Evolutionary conservation across 2,113 vertebrate species (phyloP).

Genomic region (Notothenia coriiceps): DNA sequence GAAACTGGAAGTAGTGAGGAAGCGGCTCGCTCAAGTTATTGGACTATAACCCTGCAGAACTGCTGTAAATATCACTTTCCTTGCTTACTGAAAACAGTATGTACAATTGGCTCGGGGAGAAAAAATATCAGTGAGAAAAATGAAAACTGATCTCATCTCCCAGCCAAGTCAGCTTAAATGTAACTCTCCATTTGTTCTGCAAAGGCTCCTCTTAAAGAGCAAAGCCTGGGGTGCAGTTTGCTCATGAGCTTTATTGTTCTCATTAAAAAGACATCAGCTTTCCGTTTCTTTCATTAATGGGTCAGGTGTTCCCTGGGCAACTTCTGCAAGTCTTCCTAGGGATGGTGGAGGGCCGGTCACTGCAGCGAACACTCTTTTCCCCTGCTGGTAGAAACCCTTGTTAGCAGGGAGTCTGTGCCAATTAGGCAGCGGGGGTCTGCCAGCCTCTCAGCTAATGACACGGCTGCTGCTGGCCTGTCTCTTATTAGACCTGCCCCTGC

Average conservation of each 20-base stretch:
- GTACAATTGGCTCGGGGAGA: conserved; percentile 16
- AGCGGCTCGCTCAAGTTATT: conserved; percentile 44
- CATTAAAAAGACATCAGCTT: conserved; percentile 77
- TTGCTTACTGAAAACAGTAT: conserved; percentile 43
- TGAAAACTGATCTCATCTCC: conserved; percentile 52
- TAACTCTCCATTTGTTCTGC: conserved; percentile 46
- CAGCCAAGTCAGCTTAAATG: conserved; percentile 49
- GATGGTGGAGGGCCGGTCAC: conserved; percentile 53
- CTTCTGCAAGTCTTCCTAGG: conserved; percentile 26
- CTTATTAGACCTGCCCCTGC: conserved; percentile 73
- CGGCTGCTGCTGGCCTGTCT: conserved; percentile 73
- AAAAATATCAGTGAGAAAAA: conserved; percentile 50
- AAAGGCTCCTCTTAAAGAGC: conserved; percentile 49
- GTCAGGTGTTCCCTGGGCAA: conserved; percentile 69
- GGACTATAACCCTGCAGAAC: conserved; percentile 50
- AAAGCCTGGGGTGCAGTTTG: conserved; percentile 63
- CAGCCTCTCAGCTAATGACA: conserved; percentile 78
- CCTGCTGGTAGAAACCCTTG: conserved; percentile 71
- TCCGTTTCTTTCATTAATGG: conserved; percentile 72
- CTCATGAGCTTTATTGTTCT: conserved; percentile 71
- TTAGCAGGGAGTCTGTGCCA: conserved; percentile 77
- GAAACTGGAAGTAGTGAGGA: conserved; percentile 64
- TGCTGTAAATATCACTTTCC: conserved; percentile 43
- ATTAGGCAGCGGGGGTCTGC: conserved; percentile 82
- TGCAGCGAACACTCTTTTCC: conserved; percentile 56